phyloP scores from a whole-genome alignment of 2,888 invertebrate genomes.

The Meganola albula region DNA sequence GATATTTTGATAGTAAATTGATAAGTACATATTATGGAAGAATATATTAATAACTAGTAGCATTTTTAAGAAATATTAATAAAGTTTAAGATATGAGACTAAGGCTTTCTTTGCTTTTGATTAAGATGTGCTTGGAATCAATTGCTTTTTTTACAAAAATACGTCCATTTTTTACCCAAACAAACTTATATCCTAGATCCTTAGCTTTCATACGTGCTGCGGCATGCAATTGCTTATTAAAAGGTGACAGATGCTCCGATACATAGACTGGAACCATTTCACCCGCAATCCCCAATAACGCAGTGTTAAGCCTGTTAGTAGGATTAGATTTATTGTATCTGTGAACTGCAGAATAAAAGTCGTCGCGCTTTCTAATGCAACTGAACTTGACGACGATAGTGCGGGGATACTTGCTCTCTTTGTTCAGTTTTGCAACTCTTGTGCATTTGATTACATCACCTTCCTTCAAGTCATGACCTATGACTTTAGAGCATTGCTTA shows the following conservation, averaged over 20 bases:
- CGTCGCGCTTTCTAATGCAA: slow-evolving; percentile 1
- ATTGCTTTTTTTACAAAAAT: slow-evolving; percentile 3
- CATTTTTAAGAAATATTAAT: neutral
- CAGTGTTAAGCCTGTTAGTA: slow-evolving; percentile 3
- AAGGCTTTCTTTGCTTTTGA: slow-evolving; percentile 2
- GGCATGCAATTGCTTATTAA: slow-evolving; percentile 2
- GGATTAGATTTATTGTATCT: slow-evolving; percentile 5
- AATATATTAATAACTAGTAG: neutral
- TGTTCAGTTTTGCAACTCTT: slow-evolving; percentile 7
- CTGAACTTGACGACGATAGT: slow-evolving; percentile 5
- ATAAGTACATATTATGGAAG: neutral
- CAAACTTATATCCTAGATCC: slow-evolving; percentile 4
- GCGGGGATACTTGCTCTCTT: slow-evolving; percentile 5
- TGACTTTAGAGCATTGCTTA: slow-evolving; percentile 2
- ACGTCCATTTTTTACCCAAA: slow-evolving; percentile 6
- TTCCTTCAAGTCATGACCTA: slow-evolving; percentile 1
- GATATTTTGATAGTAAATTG: slow-evolving; percentile 6
- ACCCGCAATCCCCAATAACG: slow-evolving; percentile 3
- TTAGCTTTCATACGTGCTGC: slow-evolving; percentile 3
- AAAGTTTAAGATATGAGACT: slow-evolving; percentile 2
- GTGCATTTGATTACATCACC: slow-evolving; percentile 6
- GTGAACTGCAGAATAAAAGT: slow-evolving; percentile 4
- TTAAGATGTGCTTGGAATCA: neutral
- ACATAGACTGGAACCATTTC: slow-evolving; percentile 5
- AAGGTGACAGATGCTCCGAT: slow-evolving; percentile 4